Evolutionary conservation across 2,113 vertebrate species (phyloP), one percentile per base, ranked within the genome.

Genomic region (Dendrocopos noguchii): DNA sequence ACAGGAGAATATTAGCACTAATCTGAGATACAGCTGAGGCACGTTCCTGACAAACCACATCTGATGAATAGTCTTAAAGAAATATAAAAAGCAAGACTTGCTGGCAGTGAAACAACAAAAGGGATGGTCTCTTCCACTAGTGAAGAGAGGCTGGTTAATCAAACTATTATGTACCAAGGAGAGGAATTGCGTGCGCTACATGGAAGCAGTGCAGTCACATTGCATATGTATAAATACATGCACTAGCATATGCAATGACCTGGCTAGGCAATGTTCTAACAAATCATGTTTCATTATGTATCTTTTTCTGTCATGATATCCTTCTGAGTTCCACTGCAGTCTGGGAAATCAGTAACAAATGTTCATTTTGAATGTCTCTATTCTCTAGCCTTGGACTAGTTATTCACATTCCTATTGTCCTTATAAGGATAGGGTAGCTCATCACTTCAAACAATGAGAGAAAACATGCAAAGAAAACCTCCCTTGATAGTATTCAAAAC

Each of bases 21-120:
- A 84, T 94, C 87, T 94, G 87, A 91, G 90, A 94, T 96, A 95
- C 70, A 90, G 87, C 88, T 91, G 86, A 81, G 82, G 95, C 93
- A 94, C 92, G 95, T 91, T 95, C 79, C 91, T 94, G 91, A 94
- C 94, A 94, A 93, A 92, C 90, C 91, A 78, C 91, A 94, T 96
- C 94, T 94, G 91, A 95, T 96, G 95, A 91, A 53, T 81, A 94
- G 79, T 87, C 84, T 87, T 96, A 91, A 87, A 96, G 93, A 92
- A 95, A 91, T 61, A 80, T 91, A 82, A 90, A 44, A 86, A 93
- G 85, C 80, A 93, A 65, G 56, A 3, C 67, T 93, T 93, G 89
- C 95, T 52, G 0, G 90, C 93, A 95, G 95, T 84, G 57, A 88
- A 93, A 93, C 93, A 95, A 88, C 85, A 93, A 42, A 88, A 91